These are phyloP conservation scores for Polypedilum pembai DNA, from an alignment of 1,140 invertebrate species.

Conservation along the genomic window DNA sequence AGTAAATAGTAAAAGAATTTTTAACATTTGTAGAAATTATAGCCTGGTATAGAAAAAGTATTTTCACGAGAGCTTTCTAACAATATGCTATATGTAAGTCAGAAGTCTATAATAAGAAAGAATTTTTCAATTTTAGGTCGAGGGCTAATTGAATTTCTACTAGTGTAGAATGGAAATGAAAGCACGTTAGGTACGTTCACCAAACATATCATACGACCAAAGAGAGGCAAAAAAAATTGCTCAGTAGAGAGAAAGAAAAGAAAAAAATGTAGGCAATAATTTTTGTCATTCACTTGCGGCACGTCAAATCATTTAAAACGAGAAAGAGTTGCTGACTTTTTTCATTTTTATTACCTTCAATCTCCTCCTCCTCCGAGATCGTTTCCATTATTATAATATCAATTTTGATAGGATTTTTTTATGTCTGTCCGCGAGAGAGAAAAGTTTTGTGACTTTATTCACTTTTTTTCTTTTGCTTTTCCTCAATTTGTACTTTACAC, in stretches of 20 bases:
- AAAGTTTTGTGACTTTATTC: too few relatives aligned
- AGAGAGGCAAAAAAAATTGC: not conserved
- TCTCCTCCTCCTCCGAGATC: conserved; percentile 55
- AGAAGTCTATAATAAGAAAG: too few relatives aligned
- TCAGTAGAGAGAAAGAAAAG: too few relatives aligned
- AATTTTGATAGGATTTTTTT: conserved; percentile 20
- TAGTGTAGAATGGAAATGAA: not conserved
- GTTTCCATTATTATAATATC: conserved; percentile 50
- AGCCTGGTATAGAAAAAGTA: too few relatives aligned
- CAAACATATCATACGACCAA: not conserved
- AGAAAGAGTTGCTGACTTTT: not conserved
- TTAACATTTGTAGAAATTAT: too few relatives aligned
- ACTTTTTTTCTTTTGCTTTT: not conserved
- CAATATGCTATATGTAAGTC: too few relatives aligned
- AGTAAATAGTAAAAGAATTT: too few relatives aligned
- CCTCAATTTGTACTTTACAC: not conserved
- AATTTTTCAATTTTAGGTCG: too few relatives aligned
- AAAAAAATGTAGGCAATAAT: too few relatives aligned
- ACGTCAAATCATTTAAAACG: not conserved
- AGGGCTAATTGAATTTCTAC: too few relatives aligned
- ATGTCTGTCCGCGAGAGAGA: not conserved
- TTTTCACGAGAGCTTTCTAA: too few relatives aligned
- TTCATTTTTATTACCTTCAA: conserved; percentile 52
- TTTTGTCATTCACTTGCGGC: not conserved
- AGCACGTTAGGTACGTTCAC: not conserved